A percentile compares a stretch with the other conserved stretches of the same genome.
phyloP scores from a whole-genome alignment of 1,140 invertebrate species.

The Sycobia sp. region DNA sequence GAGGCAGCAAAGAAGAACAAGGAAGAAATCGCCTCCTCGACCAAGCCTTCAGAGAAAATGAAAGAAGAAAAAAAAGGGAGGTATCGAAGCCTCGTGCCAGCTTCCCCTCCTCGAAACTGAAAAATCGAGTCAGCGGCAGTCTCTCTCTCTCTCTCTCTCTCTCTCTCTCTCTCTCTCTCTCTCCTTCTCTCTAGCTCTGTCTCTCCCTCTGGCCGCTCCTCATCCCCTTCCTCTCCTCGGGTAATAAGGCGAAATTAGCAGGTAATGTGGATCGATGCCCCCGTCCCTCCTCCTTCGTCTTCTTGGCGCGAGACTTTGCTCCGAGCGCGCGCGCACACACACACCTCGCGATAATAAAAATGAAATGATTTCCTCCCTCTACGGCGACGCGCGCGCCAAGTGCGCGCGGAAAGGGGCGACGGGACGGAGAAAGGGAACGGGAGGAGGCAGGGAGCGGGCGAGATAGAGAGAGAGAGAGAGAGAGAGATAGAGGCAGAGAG shows the following conservation, averaged over 20 bases:
- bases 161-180: too few relatives aligned
- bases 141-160: too few relatives aligned
- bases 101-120: slow-evolving; percentile 45
- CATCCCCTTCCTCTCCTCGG: too few relatives aligned
- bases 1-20: neutral
- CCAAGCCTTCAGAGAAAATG: neutral
- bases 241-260: slow-evolving; percentile 59
- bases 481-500: neutral
- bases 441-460: neutral
- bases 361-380: slow-evolving; percentile 50
- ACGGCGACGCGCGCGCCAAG: neutral
- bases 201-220: too few relatives aligned
- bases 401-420: slow-evolving; percentile 34
- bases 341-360: slow-evolving; percentile 55
- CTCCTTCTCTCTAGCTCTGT: too few relatives aligned
- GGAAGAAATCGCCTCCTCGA: neutral
- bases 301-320: neutral
- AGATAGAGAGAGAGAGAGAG: neutral
- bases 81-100: neutral
- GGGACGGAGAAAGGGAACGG: slow-evolving; percentile 4
- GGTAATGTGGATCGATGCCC: slow-evolving; percentile 59
- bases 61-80: neutral
- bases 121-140: slow-evolving; percentile 45
- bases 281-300: slow-evolving; percentile 37
- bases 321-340: neutral